Conservation (phyloP, 2,888 invertebrate species). For the Tinea semifulvella region DNA sequence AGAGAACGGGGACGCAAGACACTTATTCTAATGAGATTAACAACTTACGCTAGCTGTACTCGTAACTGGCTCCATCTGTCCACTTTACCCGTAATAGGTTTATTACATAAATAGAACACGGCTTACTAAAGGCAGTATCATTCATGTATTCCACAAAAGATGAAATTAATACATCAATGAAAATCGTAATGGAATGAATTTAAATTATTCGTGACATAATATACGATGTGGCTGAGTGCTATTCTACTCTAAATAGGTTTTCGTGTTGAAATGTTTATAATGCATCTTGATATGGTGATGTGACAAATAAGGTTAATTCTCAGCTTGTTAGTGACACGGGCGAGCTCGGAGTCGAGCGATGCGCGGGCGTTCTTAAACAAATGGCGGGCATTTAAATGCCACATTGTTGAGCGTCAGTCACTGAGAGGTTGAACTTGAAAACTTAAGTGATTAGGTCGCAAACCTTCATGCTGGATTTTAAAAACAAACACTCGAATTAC, state of each 20-base stretch:
- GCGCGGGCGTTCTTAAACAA: constrained; percentile 40
- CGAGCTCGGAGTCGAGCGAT: constrained; percentile 17
- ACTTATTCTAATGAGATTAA: constrained; percentile 9
- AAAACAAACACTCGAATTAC: constrained; percentile 14
- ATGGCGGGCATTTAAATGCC: constrained; percentile 40
- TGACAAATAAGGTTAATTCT: constrained; percentile 12
- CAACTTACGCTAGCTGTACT: constrained; percentile 3
- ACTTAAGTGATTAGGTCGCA: constrained; percentile 27
- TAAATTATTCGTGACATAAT: constrained; percentile 4
- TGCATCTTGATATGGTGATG: constrained; percentile 5
- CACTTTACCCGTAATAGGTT: constrained; percentile 1
- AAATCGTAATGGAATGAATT: neutral
- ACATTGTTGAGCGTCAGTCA: constrained; percentile 42
- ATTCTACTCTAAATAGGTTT: constrained; percentile 11
- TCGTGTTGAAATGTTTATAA: constrained; percentile 6
- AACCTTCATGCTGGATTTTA: constrained; percentile 15
- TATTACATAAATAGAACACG: neutral
- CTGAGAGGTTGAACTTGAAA: constrained; percentile 52
- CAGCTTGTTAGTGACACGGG: constrained; percentile 4
- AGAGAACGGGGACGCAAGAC: constrained; percentile 6
- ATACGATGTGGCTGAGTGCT: neutral
- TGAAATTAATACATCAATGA: neutral
- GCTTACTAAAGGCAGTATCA: neutral
- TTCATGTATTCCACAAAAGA: neutral
- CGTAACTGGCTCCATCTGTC: constrained; percentile 2